Conservation (phyloP, 2,797 vertebrate species). For the Emys orbicularis region DNA sequence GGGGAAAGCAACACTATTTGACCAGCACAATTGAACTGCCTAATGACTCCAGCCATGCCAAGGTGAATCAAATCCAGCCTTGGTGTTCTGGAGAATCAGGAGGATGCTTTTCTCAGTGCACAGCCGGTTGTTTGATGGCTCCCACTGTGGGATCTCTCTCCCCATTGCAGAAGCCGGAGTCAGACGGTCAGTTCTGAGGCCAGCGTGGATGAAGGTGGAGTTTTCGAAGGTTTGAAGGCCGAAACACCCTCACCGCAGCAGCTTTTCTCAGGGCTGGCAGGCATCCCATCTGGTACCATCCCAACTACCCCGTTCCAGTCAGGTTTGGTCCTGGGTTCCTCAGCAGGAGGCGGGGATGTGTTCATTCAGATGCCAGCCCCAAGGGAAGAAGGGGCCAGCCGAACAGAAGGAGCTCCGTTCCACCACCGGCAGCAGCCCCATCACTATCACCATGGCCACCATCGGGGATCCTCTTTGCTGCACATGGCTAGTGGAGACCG, state of each 20-base stretch:
- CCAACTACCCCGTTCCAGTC: slow-evolving; percentile 90
- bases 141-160: not conserved
- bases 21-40: not conserved
- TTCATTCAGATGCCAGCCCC: slow-evolving; percentile 95
- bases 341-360: slow-evolving; percentile 87
- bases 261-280: slow-evolving; percentile 93
- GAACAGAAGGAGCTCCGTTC: slow-evolving; percentile 85
- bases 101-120: not conserved
- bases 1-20: not conserved
- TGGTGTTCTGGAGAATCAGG: not conserved
- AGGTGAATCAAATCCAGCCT: not conserved
- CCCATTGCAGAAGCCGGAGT: slow-evolving; percentile 87
- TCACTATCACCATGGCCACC: slow-evolving; percentile 90
- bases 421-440: slow-evolving; percentile 90
- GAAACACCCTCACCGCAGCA: slow-evolving; percentile 90
- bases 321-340: slow-evolving; percentile 91
- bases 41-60: not conserved
- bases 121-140: not conserved
- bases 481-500: slow-evolving; percentile 89
- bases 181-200: slow-evolving; percentile 93
- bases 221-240: slow-evolving; percentile 95
- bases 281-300: slow-evolving; percentile 87
- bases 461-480: slow-evolving; percentile 88
- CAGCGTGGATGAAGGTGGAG: slow-evolving; percentile 91
- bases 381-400: slow-evolving; percentile 88